Evolutionary conservation across 2,888 invertebrate species (phyloP).

Genomic region (Sarcophaga caerulescens): DNA sequence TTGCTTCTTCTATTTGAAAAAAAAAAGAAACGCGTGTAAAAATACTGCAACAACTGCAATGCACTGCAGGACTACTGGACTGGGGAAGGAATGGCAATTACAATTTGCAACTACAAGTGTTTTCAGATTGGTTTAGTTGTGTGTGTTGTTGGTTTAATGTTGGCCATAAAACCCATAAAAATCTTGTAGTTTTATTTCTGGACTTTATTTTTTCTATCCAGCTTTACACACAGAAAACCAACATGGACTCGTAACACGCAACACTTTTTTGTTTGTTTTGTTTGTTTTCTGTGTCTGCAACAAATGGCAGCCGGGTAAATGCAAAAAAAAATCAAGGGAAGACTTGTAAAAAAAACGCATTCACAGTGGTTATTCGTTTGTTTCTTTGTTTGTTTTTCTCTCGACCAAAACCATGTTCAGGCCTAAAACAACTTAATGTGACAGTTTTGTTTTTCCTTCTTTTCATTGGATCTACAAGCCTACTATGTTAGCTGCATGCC

Average conservation of each 20-base stretch:
- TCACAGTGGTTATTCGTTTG: not conserved
- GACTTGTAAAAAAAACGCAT: not conserved
- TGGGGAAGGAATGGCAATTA: slow-evolving; percentile 23
- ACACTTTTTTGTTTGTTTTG: slow-evolving; percentile 5
- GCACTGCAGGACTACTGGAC: slow-evolving; percentile 23
- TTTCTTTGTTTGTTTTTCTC: slow-evolving; percentile 1
- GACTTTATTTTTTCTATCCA: slow-evolving; percentile 11
- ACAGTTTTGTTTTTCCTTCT: slow-evolving; percentile 23
- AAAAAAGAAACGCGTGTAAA: no score
- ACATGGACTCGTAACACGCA: slow-evolving; percentile 59
- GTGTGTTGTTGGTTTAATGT: slow-evolving; percentile 19
- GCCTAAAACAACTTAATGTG: slow-evolving; percentile 25
- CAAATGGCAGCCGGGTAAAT: not conserved
- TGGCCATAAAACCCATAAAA: slow-evolving; percentile 33
- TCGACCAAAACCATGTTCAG: slow-evolving; percentile 16
- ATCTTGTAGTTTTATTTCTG: slow-evolving; percentile 12
- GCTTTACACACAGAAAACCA: slow-evolving; percentile 39
- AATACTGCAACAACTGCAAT: slow-evolving; percentile 18
- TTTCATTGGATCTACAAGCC: not conserved
- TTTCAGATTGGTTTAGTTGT: not conserved
- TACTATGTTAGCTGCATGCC: no score
- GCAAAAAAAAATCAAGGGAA: not conserved
- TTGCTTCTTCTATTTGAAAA: not conserved
- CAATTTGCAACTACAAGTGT: slow-evolving; percentile 29
- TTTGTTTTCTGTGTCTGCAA: not conserved